Evolutionary conservation across 2,797 vertebrate genomes (phyloP).

Genomic region (Furcifer pardalis): DNA sequence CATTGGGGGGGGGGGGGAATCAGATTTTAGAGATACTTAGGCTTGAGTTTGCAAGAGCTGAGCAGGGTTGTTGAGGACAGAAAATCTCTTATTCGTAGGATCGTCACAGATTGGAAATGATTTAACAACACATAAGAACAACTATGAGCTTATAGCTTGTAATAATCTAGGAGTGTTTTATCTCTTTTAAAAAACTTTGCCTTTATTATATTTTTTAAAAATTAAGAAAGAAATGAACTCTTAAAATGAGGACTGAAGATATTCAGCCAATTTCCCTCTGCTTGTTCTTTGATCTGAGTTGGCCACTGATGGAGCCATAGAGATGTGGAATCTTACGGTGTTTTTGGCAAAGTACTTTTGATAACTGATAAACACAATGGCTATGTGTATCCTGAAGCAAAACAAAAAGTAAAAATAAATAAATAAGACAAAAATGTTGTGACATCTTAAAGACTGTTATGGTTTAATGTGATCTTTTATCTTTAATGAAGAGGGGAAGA

Average conservation of each 20-base stretch:
- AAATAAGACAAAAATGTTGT: too few relatives aligned
- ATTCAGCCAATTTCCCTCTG: neutral
- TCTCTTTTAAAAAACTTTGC: slow-evolving; percentile 41
- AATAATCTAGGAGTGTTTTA: slow-evolving; percentile 26
- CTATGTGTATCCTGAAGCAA: too few relatives aligned
- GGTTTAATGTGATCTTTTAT: too few relatives aligned
- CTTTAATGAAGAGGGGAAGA: neutral
- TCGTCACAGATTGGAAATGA: too few relatives aligned
- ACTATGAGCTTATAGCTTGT: slow-evolving; percentile 47
- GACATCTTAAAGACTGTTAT: too few relatives aligned
- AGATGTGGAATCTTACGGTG: slow-evolving; percentile 22
- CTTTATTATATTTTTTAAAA: neutral
- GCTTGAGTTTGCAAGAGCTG: too few relatives aligned
- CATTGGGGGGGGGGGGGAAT: too few relatives aligned
- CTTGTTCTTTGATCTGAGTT: slow-evolving; percentile 39
- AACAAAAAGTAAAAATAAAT: too few relatives aligned
- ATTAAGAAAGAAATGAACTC: neutral
- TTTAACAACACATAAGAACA: too few relatives aligned
- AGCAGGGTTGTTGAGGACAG: too few relatives aligned
- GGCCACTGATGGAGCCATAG: slow-evolving; percentile 35
- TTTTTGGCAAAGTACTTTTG: slow-evolving; percentile 28
- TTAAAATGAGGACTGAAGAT: neutral
- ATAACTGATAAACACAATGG: neutral
- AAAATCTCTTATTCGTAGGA: too few relatives aligned
- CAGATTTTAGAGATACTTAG: too few relatives aligned